These are phyloP conservation scores for Manduca sexta DNA, from an alignment of 1,140 invertebrate genomes.

Conservation along the genomic window DNA sequence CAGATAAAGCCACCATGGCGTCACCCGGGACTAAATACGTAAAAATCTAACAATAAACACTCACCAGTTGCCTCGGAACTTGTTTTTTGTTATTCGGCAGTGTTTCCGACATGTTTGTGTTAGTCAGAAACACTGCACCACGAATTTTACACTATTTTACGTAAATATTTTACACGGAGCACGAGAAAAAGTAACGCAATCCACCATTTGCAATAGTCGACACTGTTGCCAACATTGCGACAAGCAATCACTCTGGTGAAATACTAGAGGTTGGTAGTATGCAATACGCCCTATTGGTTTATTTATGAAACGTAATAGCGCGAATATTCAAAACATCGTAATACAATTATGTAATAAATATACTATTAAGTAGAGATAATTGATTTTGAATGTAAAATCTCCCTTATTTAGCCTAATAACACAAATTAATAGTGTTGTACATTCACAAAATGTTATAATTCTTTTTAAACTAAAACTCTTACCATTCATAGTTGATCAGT, in stretches of 20 bases:
- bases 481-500: too few relatives aligned
- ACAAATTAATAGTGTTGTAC: too few relatives aligned
- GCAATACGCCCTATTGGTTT: slow-evolving; percentile 51
- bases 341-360: slow-evolving; percentile 11
- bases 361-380: neutral
- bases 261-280: slow-evolving; percentile 49
- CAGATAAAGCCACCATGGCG: slow-evolving; percentile 75
- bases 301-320: slow-evolving; percentile 44
- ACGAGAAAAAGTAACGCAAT: slow-evolving; percentile 73
- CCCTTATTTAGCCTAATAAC: too few relatives aligned
- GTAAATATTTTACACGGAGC: slow-evolving; percentile 73
- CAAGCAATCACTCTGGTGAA: slow-evolving; percentile 54
- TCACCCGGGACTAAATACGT: slow-evolving; percentile 72
- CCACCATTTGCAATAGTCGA: slow-evolving; percentile 71
- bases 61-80: slow-evolving; percentile 71
- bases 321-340: slow-evolving; percentile 48
- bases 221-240: slow-evolving; percentile 65
- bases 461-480: too few relatives aligned
- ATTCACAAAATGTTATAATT: too few relatives aligned
- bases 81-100: slow-evolving; percentile 71
- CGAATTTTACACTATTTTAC: slow-evolving; percentile 72
- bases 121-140: slow-evolving; percentile 67
- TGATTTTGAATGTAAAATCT: neutral
- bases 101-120: slow-evolving; percentile 72
- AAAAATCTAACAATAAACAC: slow-evolving; percentile 69